Base-by-base conservation (phyloP, 2,797 vertebrate genomes). In the Trachurus trachurus region DNA sequence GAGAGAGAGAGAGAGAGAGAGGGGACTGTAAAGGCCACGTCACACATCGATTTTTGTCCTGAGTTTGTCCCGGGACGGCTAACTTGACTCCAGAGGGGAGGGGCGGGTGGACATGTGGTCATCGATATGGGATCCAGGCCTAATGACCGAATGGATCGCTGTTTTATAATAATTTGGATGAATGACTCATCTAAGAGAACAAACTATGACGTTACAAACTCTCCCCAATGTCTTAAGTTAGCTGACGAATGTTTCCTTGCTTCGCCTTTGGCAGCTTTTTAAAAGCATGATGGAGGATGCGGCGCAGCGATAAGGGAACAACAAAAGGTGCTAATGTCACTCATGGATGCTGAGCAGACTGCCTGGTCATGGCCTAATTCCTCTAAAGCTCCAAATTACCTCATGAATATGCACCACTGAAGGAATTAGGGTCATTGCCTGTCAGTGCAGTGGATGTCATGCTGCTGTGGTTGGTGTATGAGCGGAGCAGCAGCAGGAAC, bases 361-460 rank as follows among this genome's bases (percentile, higher is more conserved):
- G 88, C 76, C 26, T 84, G 78, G 85, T 81, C 63, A 88, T 66
- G 83, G 80, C 85, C 89, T 86, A 85, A 88, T 89, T 93, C 83
- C 71, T 59, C 52, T 60, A 78, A 79, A 68, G 84, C 74, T 88
- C 71, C 71, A 87, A 90, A 85, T 90, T 89, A 90, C 78, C 66
- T 73, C 47, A 81, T 92, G 85, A 91, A 90, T 87, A 88, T 83
- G 81, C 87, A 78, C 74, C 40, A 26, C 67, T 81, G 66, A 49
- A 76, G 74, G 84, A 91, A 89, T 89, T 86, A 86, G 61, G 90
- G 91, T 88, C 87, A 86, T 63, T 66, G 68, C 70, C 77, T 87
- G 85, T 88, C 82, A 65, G 76, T 76, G 22, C 60, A 40, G 52
- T 64, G 56, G 74, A 58, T 67, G 79, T 85, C 82, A 82, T 81